phyloP scores from a whole-genome alignment of 2,113 vertebrate species.

The Vulpes ferrilata region DNA sequence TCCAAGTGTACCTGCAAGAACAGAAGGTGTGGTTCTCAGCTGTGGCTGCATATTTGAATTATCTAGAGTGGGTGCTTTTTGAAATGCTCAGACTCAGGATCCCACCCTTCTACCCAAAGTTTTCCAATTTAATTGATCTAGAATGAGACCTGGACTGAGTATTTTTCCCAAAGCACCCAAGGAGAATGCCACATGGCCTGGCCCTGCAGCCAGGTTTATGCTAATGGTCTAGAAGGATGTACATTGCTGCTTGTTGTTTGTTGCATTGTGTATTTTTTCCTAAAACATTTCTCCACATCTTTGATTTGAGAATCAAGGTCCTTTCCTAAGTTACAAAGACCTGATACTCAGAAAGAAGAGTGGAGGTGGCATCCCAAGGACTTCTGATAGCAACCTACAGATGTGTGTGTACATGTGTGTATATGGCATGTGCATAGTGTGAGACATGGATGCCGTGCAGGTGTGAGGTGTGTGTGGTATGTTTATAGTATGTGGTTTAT shows the following conservation, averaged over 20 bases:
- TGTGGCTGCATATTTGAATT: background rate
- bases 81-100: background rate
- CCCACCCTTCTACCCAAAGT: background rate
- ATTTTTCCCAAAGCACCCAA: background rate
- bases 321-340: background rate
- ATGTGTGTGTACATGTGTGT: no score
- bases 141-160: background rate
- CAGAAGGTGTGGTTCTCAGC: background rate
- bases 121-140: background rate
- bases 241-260: background rate
- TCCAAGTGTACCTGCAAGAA: background rate
- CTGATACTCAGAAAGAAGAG: background rate
- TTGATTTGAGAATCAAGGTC: background rate
- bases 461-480: background rate
- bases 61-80: background rate
- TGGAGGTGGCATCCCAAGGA: background rate
- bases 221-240: background rate
- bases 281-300: background rate
- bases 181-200: background rate
- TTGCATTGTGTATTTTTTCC: background rate
- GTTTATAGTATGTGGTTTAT: background rate
- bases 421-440: background rate
- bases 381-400: background rate
- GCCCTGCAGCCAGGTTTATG: background rate
- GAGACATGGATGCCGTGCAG: no score